Base-by-base conservation (phyloP, 2,113 vertebrate species). In the Eretmodus cyanostictus region DNA sequence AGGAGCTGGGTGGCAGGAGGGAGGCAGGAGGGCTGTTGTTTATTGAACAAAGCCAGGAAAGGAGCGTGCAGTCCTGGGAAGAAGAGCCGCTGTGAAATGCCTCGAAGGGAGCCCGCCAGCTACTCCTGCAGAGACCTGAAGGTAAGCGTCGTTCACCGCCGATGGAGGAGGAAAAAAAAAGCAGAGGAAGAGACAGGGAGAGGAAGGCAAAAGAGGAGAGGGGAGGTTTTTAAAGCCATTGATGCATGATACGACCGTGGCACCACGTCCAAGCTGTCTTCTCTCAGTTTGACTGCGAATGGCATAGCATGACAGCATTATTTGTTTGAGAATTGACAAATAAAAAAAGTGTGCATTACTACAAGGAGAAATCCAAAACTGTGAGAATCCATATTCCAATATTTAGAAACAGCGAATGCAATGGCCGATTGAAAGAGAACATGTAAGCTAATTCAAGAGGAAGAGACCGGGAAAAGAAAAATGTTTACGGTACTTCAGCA, bases 91-190 rank as follows among this genome's bases (percentile, higher is more conserved):
- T 93, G 93, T 94, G 95, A 95, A 89, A 96, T 96, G 96, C 94
- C 94, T 95, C 85, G 90, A 91, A 94, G 93, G 92, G 92, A 94
- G 88, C 90, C 92, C 83, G 90, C 85, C 90, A 92, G 94, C 92
- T 89, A 95, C 95, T 92, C 93, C 92, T 95, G 89, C 94, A 91
- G 93, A 94, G 92, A 93, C 91, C 93, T 95, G 92, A 96, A 96
- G 95, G 96, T 96, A 96, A 95, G 95, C 57, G 59, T 81, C 16
- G 51, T 66, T 87, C 73, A 45, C 12, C 8, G 19, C 81, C 53
- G 85, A 83, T 63, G 59, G 66, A 66, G 61, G 61, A 66, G 61
- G 8, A 0, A 47, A 83, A 59, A 81, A 31, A 92, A 80, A 63
- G 4, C 81, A 86, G 76, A 83, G 85, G 85, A 19, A 55, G 81